A percentile compares a stretch with the other conserved stretches of the same genome.
Conservation (phyloP, 2,113 vertebrate genomes). For the Gnathonemus echidnorhynchus region DNA sequence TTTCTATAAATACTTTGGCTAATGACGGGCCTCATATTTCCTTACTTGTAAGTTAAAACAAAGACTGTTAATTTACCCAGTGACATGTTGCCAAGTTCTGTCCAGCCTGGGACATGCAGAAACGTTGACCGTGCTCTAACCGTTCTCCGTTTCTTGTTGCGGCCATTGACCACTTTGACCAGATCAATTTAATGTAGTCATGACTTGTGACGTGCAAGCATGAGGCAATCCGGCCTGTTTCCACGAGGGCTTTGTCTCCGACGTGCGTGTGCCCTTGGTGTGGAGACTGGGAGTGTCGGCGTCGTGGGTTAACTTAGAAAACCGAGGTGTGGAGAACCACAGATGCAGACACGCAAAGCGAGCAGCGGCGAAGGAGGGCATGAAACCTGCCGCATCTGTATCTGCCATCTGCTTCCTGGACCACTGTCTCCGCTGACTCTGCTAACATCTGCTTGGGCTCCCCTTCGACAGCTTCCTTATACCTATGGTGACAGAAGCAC, state of each 20-base stretch:
- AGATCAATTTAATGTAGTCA: neutral
- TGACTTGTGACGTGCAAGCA: neutral
- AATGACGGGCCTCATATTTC: slow-evolving; percentile 25
- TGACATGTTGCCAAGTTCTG: neutral
- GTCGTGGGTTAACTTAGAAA: slow-evolving; percentile 11
- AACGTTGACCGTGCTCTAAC: neutral
- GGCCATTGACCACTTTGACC: neutral
- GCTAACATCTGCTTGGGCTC: neutral
- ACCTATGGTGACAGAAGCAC: neutral
- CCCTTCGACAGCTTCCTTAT: neutral
- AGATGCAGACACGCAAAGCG: neutral
- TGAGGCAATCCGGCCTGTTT: neutral
- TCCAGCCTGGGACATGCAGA: neutral
- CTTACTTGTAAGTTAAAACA: slow-evolving; percentile 18
- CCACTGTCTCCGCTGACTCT: neutral
- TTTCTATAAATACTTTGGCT: slow-evolving; percentile 14
- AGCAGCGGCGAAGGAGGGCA: neutral
- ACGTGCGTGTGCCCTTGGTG: neutral
- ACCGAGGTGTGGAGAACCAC: slow-evolving; percentile 7
- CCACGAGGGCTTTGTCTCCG: neutral
- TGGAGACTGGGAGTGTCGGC: slow-evolving; percentile 17
- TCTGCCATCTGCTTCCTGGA: neutral
- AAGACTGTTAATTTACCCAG: neutral
- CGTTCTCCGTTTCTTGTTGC: neutral
- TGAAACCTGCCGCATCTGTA: neutral